Percentiles rank a stretch among this genome's conserved stretches.
phyloP scores from a whole-genome alignment of 2,113 vertebrate genomes.

The Hymenochirus boettgeri region DNA sequence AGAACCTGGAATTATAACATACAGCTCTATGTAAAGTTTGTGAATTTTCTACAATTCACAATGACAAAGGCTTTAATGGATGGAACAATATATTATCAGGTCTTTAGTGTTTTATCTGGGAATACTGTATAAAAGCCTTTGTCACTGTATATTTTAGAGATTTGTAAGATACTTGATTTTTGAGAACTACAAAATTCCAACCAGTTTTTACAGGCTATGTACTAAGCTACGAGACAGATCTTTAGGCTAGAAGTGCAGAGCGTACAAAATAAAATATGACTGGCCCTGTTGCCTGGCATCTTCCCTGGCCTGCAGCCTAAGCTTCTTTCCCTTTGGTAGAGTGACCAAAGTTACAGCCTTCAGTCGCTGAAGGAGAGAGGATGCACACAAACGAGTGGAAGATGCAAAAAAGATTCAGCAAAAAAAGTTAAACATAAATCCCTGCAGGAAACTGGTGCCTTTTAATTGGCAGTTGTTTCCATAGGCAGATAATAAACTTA shows the following conservation, averaged over 20 bases:
- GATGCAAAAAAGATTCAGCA: constrained; percentile 1
- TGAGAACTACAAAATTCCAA: too few species aligned
- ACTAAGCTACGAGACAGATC: background rate
- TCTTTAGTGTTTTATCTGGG: too few species aligned
- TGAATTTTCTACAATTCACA: too few species aligned
- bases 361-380: constrained; percentile 27
- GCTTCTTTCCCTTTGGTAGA: constrained; percentile 16
- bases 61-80: too few species aligned
- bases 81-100: too few species aligned
- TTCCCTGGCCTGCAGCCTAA: constrained; percentile 6
- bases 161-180: too few species aligned
- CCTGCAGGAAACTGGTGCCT: constrained; percentile 34
- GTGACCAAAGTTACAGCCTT: constrained; percentile 28
- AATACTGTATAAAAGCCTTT: too few species aligned
- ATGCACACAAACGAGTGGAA: background rate
- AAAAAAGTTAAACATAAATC: constrained; percentile 32
- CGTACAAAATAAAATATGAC: constrained; percentile 32
- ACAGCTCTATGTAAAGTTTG: too few species aligned
- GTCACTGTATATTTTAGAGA: too few species aligned
- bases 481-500: constrained; percentile 21
- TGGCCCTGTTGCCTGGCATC: constrained; percentile 20
- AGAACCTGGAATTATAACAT: too few species aligned
- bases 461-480: constrained; percentile 31
- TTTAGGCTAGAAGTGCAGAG: background rate
- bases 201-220: constrained; percentile 17